Evolutionary conservation across 2,113 vertebrate genomes (phyloP).

Genomic region (Podarcis muralis): DNA sequence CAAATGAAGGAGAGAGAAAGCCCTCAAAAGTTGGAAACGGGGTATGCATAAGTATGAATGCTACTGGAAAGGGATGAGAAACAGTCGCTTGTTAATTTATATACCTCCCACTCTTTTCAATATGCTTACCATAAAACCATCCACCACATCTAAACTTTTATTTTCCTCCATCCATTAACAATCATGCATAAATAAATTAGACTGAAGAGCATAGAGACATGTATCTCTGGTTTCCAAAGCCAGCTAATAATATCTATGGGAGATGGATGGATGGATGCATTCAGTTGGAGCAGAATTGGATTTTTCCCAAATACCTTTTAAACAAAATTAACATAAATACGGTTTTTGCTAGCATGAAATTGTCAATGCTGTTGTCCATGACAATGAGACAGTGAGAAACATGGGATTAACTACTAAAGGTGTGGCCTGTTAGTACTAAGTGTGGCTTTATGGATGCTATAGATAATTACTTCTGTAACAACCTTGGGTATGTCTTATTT

Average conservation of each 20-base stretch:
- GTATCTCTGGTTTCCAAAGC: not conserved
- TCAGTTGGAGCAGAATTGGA: not conserved
- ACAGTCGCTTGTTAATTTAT: slow-evolving; percentile 39
- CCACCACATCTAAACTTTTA: slow-evolving; percentile 34
- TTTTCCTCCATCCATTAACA: slow-evolving; percentile 28
- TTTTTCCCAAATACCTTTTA: slow-evolving; percentile 30
- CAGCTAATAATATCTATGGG: slow-evolving; percentile 10
- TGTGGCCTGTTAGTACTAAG: not conserved
- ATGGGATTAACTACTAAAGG: slow-evolving; percentile 24
- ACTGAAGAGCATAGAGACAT: not conserved
- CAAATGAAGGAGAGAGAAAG: slow-evolving; percentile 41
- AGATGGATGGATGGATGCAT: slow-evolving; percentile 46
- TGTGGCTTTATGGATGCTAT: slow-evolving; percentile 13
- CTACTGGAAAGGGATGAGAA: slow-evolving; percentile 27
- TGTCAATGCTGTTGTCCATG: slow-evolving; percentile 35
- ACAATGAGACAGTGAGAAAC: slow-evolving; percentile 9
- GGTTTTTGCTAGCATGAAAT: slow-evolving; percentile 10
- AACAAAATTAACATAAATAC: slow-evolving; percentile 16
- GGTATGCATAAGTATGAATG: slow-evolving; percentile 24
- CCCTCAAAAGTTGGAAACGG: slow-evolving; percentile 37
- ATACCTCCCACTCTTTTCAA: slow-evolving; percentile 33
- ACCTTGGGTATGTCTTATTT: not conserved
- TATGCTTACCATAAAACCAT: slow-evolving; percentile 1
- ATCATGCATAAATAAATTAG: slow-evolving; percentile 19
- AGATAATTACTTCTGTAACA: not conserved